These are phyloP conservation scores for Protaetia brevitarsis DNA, from an alignment of 1,140 invertebrate genomes.

Conservation along the genomic window DNA sequence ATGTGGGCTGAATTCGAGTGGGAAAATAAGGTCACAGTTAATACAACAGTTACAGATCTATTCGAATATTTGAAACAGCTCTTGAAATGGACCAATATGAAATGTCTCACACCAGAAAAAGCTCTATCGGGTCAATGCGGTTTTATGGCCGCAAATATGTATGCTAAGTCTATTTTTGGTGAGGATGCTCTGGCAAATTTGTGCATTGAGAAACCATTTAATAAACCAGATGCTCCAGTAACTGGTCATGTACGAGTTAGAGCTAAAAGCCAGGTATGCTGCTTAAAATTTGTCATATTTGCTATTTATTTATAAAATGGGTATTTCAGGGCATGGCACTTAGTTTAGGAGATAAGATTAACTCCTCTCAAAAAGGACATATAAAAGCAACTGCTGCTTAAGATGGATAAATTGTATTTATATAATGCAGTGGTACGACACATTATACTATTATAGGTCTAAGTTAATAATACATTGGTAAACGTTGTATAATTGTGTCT, in stretches of 20 bases:
- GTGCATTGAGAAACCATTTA: slow-evolving; percentile 92
- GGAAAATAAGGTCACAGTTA: slow-evolving; percentile 99
- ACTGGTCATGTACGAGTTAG: slow-evolving; percentile 96
- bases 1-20: slow-evolving; percentile 99
- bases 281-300: slow-evolving; percentile 32
- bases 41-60: slow-evolving; percentile 90
- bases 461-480: background rate
- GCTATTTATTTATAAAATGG: slow-evolving; percentile 2
- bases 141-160: slow-evolving; percentile 99
- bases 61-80: slow-evolving; percentile 91
- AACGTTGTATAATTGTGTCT: background rate
- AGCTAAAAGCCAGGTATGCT: slow-evolving; percentile 96
- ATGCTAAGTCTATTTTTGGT: slow-evolving; percentile 98
- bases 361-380: slow-evolving; percentile 78
- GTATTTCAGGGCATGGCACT: slow-evolving; percentile 88
- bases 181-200: slow-evolving; percentile 98
- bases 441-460: no score
- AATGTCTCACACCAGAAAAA: slow-evolving; percentile 95
- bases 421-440: no score
- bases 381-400: no score
- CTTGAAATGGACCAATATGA: slow-evolving; percentile 96
- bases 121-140: slow-evolving; percentile 94
- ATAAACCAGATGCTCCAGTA: slow-evolving; percentile 83
- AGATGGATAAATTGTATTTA: background rate
- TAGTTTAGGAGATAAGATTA: slow-evolving; percentile 95